Conservation (phyloP, 2,113 vertebrate species). For the Balaeniceps rex region DNA sequence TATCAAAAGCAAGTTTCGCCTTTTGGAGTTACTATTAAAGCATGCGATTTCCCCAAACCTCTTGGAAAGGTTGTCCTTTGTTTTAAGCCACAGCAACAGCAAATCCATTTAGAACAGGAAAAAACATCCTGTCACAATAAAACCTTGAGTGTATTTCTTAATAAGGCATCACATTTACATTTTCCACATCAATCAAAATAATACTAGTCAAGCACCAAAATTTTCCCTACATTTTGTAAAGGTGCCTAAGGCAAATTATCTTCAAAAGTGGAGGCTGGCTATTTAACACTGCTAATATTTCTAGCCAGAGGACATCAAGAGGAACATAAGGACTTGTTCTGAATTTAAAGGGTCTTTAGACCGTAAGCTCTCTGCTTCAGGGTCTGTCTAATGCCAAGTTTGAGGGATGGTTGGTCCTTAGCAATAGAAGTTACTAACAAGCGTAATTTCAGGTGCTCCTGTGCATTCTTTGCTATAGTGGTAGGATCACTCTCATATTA, state of each 20-base stretch:
- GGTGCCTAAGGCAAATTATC: background rate
- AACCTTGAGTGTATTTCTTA: background rate
- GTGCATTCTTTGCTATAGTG: background rate
- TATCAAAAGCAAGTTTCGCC: slow-evolving; percentile 13
- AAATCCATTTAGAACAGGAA: background rate
- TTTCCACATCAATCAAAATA: background rate
- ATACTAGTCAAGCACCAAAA: background rate
- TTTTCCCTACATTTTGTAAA: background rate
- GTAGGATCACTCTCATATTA: background rate
- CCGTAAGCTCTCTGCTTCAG: background rate
- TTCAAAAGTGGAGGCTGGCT: background rate
- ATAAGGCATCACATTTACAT: background rate
- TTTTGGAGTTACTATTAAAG: background rate
- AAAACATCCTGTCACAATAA: background rate
- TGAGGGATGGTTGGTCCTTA: background rate
- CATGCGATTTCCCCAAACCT: background rate
- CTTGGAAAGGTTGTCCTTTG: background rate
- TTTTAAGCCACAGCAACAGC: background rate
- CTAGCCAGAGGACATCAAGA: background rate
- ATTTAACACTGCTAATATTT: background rate
- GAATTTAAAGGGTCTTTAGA: background rate
- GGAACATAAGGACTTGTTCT: background rate
- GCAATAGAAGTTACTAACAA: background rate
- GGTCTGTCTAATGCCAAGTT: background rate
- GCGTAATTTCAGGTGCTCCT: background rate